These are phyloP conservation scores for Batillaria attramentaria DNA, from an alignment of 1,140 invertebrate genomes.

Conservation along the genomic window DNA sequence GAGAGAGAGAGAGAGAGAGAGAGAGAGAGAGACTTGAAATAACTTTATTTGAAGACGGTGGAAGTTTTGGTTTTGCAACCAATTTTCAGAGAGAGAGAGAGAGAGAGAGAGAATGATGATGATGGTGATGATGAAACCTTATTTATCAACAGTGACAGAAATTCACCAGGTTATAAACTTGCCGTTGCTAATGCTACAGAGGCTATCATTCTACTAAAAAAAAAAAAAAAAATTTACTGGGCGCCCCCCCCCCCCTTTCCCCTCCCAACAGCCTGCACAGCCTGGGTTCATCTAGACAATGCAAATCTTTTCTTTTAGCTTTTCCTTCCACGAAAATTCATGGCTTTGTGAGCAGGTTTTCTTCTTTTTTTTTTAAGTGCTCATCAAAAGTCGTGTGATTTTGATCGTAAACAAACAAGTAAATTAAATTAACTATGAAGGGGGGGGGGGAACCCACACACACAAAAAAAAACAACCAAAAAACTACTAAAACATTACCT, in stretches of 20 bases:
- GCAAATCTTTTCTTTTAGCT: too few relatives aligned
- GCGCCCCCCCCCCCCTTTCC: too few relatives aligned
- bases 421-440: neutral
- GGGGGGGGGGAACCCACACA: too few relatives aligned
- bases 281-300: too few relatives aligned
- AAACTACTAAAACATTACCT: too few relatives aligned
- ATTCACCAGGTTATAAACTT: too few relatives aligned
- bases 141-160: neutral
- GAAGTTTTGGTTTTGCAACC: neutral
- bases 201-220: too few relatives aligned
- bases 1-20: slow-evolving; percentile 1
- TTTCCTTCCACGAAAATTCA: too few relatives aligned
- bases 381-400: neutral
- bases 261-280: too few relatives aligned
- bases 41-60: neutral
- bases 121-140: neutral
- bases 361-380: neutral
- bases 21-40: neutral
- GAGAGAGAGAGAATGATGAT: neutral
- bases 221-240: too few relatives aligned
- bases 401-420: neutral
- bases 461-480: too few relatives aligned
- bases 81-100: neutral
- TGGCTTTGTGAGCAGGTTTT: neutral
- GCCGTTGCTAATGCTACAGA: too few relatives aligned